Conservation (phyloP, 2,797 vertebrate species). For the Ispidina picta region DNA sequence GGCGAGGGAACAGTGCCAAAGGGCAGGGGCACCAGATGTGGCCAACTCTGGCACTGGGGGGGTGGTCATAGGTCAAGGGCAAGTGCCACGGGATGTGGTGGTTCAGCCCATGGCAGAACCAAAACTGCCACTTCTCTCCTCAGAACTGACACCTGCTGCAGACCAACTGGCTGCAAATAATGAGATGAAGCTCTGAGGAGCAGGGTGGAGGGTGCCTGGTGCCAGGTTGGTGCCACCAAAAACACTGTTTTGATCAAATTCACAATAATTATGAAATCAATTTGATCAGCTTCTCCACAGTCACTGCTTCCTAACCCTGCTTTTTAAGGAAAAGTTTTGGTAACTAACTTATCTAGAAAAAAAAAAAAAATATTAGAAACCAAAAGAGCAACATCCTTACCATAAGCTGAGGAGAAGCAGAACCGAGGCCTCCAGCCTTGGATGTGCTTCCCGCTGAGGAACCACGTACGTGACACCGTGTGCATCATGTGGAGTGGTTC, state of each 20-base stretch:
- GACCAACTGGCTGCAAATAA: neutral
- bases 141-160: rapidly evolving
- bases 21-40: neutral
- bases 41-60: neutral
- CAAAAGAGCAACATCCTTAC: neutral
- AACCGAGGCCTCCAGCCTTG: neutral
- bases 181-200: neutral
- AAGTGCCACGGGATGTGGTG: neutral
- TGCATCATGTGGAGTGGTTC: rapidly evolving
- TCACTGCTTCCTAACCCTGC: too few species aligned
- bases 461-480: rapidly evolving
- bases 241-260: neutral
- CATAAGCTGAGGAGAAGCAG: neutral
- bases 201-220: rapidly evolving
- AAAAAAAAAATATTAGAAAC: neutral
- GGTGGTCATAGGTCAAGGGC: neutral
- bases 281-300: rapidly evolving
- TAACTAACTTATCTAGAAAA: neutral
- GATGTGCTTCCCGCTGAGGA: rapidly evolving
- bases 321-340: neutral
- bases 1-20: neutral
- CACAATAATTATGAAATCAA: neutral
- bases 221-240: neutral
- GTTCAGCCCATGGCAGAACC: neutral
- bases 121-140: rapidly evolving